Conservation (phyloP, 2,113 vertebrate species). For the Mugil cephalus region DNA sequence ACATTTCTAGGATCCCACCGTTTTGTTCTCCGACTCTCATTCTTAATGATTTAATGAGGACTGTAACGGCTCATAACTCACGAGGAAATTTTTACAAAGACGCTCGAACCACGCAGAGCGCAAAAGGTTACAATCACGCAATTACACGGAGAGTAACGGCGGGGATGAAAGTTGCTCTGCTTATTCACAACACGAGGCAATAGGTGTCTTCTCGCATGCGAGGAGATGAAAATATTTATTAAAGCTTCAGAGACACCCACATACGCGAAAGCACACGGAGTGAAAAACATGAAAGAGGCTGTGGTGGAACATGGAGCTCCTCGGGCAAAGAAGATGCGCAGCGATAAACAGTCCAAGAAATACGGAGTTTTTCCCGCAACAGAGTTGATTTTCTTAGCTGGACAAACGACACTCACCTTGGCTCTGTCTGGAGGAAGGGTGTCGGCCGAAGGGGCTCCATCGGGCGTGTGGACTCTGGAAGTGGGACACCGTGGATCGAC, state of each 20-base stretch:
- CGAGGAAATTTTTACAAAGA: slow-evolving; percentile 1
- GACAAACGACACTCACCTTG: slow-evolving; percentile 60
- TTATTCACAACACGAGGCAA: neutral
- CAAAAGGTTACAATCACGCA: slow-evolving; percentile 9
- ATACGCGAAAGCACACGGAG: slow-evolving; percentile 33
- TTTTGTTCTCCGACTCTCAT: slow-evolving; percentile 28
- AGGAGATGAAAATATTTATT: slow-evolving; percentile 18
- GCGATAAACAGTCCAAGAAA: slow-evolving; percentile 18
- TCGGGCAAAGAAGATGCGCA: slow-evolving; percentile 37
- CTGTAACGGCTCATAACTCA: neutral
- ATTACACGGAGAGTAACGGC: neutral
- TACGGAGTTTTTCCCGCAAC: slow-evolving; percentile 14
- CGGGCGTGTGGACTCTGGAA: slow-evolving; percentile 64
- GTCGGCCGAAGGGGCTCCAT: slow-evolving; percentile 77
- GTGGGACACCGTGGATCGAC: slow-evolving; percentile 65
- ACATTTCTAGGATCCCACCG: neutral
- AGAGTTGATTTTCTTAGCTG: neutral
- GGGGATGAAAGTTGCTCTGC: neutral
- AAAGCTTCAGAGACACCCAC: slow-evolving; percentile 58
- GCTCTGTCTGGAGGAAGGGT: slow-evolving; percentile 51
- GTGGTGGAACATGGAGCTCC: slow-evolving; percentile 36
- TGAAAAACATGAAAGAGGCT: slow-evolving; percentile 34
- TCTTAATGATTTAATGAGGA: slow-evolving; percentile 12
- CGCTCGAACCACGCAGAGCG: neutral
- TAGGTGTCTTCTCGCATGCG: slow-evolving; percentile 5